Base-by-base conservation (phyloP, 2,888 invertebrate genomes). In the Ophion obscuratus region DNA sequence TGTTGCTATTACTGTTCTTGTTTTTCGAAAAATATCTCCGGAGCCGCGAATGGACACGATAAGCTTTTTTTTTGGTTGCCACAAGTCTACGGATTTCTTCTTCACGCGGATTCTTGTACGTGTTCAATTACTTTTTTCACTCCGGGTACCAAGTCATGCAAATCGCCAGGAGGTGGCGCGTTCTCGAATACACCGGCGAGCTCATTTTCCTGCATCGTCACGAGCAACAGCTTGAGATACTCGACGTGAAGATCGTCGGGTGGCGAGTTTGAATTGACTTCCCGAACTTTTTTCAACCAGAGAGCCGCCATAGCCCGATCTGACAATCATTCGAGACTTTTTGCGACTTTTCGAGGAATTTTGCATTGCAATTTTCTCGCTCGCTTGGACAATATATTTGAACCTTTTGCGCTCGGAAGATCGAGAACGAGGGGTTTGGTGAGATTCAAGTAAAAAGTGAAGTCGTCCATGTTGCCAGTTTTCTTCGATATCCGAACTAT, bases 221-320 rank as follows among this genome's bases (percentile, higher is more conserved):
- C 94, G 2, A 95, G 90, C 24, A 95, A 89, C 44, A 95, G 90
- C 89, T 95, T 95, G 2, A 95, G 88, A 84, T 94, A 95, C 81
- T 94, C 93, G 4, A 93, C 93, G 70, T 93, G 89, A 40, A 94
- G 88, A 67, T 92, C 90, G 67, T 92, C 92, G 6, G 83, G 47
- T 24, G 81, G 40, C n/a, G 81, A 67, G 6, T 76, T 62, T 17
- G 83, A 73, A 71, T 87, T 68, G 5, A 88, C 20, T 20, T 87
- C 87, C 59, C 89, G 87, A 66, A 95, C 90, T 87, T 94, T 95
- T 86, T 94, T 93, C 31, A 94, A 88, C 95, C 95, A 95, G 84
- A 93, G 91, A 53, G 94, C 93, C n/a, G 95, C 94, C 70, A 93
- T 90, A 17, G 91, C 91, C 84, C 94, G 91, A 88, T 95, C 95